These are phyloP conservation scores for Natrix natrix DNA, from an alignment of 2,797 vertebrate species.

Conservation along the genomic window DNA sequence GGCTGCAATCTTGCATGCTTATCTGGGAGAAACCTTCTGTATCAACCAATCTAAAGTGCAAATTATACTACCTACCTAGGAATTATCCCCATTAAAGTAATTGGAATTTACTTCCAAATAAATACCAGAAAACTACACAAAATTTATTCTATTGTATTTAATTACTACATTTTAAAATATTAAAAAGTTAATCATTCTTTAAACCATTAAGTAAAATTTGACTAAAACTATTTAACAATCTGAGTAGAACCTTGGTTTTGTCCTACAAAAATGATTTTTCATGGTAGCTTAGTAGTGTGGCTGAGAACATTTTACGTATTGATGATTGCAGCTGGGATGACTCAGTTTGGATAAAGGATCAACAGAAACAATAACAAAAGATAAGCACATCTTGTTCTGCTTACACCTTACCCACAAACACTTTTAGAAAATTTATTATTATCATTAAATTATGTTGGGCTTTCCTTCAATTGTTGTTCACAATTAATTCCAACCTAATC, in stretches of 20 bases:
- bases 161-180: background rate
- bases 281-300: background rate
- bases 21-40: background rate
- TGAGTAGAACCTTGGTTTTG: background rate
- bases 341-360: background rate
- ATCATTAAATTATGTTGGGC: background rate
- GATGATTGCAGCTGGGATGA: background rate
- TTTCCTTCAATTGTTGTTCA: background rate
- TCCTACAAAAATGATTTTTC: background rate
- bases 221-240: background rate
- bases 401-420: background rate
- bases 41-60: background rate
- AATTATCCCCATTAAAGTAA: background rate
- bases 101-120: background rate
- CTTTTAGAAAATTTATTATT: background rate
- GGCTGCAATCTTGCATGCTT: background rate
- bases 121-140: background rate
- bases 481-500: constrained; percentile 18
- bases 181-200: background rate
- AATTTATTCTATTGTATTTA: constrained; percentile 12
- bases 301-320: background rate
- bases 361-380: background rate
- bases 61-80: background rate
- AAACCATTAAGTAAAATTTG: background rate
- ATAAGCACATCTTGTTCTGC: background rate